Base-by-base conservation (phyloP, 2,888 invertebrate species). In the Hypselothyrea guttata region DNA sequence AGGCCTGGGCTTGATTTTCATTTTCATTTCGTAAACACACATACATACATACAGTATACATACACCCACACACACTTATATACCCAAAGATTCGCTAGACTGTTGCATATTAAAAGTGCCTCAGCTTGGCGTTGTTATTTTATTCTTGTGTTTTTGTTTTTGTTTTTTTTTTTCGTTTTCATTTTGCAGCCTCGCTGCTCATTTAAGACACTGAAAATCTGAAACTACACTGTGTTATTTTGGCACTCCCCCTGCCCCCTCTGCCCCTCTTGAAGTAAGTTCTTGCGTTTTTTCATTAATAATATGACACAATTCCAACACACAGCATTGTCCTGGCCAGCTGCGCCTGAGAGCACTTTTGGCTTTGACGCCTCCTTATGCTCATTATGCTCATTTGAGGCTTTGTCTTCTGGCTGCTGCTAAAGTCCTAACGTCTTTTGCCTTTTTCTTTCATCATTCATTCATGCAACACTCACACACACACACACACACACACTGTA, bases 341-440 rank as follows among this genome's bases (percentile, higher is more conserved):
- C 62, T 78, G 81, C 76, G 84, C 84, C 78, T 78, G 63, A 83
- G 78, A 83, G 78, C 84, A 83, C 72, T 85, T 78, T 85, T 69
- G 84, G 72, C 85, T 74, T 56, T 70, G 82, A 70, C 76, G 59
- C 78, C 77, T 78, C 61, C 85, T 85, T 82, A 77, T 82, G 78
- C 76, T 86, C 82, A 84, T 81, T 81, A 84, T 84, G 84, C 86
- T 81, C 86, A 86, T 86, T 81, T 71, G 74, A 71, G 77, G 82
- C 84, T 84, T 86, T 84, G 84, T 81, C 75, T 77, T 76, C 56
- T 57, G 57, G 66, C 16, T 55, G 33, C 61, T 16, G 16, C 18
- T 16, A 16, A 15, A 22, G 16, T 28, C 28, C 37, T 16, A 37
- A 37, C 38, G 15, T 30, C 18, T 30, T 30, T 42, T 30, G 13